phyloP scores from a whole-genome alignment of 2,113 vertebrate species.

The Prietella phreatophila region DNA sequence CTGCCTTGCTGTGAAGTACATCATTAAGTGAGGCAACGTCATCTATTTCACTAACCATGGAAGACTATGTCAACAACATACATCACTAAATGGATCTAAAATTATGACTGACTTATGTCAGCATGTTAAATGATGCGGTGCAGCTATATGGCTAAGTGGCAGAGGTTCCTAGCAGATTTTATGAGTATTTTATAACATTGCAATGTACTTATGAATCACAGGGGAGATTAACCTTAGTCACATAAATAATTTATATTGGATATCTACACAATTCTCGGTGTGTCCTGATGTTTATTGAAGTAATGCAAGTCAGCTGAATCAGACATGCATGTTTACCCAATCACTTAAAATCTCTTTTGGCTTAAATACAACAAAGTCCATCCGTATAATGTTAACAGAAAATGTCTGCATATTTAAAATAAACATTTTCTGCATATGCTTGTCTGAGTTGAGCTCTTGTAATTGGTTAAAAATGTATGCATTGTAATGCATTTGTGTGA shows the following conservation, averaged over 20 bases:
- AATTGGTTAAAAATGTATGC: too few species aligned
- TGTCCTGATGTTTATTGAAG: neutral
- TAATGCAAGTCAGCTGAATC: neutral
- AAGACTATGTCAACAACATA: conserved; percentile 14
- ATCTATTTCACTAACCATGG: conserved; percentile 7
- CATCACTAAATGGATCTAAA: conserved; percentile 48
- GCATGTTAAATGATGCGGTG: conserved; percentile 33
- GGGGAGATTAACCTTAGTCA: neutral
- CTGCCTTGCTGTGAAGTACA: neutral
- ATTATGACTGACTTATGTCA: conserved; percentile 14
- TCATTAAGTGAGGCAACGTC: conserved; percentile 17
- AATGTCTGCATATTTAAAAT: neutral
- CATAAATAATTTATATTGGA: neutral
- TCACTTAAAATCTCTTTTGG: neutral
- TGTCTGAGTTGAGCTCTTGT: neutral
- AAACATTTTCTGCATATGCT: neutral
- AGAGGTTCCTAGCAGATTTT: conserved; percentile 55
- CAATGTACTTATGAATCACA: conserved; percentile 53
- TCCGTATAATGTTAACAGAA: neutral
- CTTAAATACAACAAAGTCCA: neutral
- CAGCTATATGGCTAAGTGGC: conserved; percentile 39
- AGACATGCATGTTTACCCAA: neutral
- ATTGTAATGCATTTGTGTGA: neutral
- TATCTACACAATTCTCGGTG: neutral
- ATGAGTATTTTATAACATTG: conserved; percentile 50